Conservation (phyloP, 92 coral and sea anemone genomes). For the Blastomussa wellsi region DNA sequence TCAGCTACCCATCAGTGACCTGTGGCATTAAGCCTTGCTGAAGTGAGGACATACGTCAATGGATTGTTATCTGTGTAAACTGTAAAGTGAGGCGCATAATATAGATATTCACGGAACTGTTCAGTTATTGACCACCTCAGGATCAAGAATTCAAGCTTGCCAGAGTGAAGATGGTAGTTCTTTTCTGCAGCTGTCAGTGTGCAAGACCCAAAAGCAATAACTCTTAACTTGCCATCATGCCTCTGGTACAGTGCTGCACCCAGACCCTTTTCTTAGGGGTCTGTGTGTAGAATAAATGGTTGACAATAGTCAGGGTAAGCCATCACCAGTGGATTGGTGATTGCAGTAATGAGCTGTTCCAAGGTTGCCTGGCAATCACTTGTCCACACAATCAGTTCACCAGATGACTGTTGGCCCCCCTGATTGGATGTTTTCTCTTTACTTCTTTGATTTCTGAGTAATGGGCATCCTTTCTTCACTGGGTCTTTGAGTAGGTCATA, state of each 20-base stretch:
- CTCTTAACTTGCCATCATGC: too few relatives aligned
- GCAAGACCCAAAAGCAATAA: too few relatives aligned
- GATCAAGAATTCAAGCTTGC: too few relatives aligned
- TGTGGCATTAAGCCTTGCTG: too few relatives aligned
- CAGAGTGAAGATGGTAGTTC: too few relatives aligned
- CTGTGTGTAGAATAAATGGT: conserved; percentile 22
- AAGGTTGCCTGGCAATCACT: conserved; percentile 10
- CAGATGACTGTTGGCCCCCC: conserved; percentile 19
- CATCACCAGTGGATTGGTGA: conserved; percentile 33
- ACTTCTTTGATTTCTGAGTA: background rate
- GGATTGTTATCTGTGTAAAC: too few relatives aligned
- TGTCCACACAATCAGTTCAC: conserved; percentile 12
- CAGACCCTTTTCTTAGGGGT: background rate
- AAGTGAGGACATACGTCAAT: too few relatives aligned
- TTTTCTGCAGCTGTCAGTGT: too few relatives aligned
- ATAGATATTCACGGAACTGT: too few relatives aligned
- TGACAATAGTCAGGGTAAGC: conserved; percentile 26
- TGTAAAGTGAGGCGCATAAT: too few relatives aligned
- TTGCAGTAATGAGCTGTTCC: conserved; percentile 25
- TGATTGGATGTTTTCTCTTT: too few relatives aligned
- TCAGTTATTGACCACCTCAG: too few relatives aligned
- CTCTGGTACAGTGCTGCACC: conserved; percentile 14
- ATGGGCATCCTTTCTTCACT: background rate
- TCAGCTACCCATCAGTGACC: background rate
- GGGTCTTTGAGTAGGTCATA: background rate